These are phyloP conservation scores for Drosophila sordidapex DNA, from an alignment of 2,888 invertebrate species.

Conservation along the genomic window DNA sequence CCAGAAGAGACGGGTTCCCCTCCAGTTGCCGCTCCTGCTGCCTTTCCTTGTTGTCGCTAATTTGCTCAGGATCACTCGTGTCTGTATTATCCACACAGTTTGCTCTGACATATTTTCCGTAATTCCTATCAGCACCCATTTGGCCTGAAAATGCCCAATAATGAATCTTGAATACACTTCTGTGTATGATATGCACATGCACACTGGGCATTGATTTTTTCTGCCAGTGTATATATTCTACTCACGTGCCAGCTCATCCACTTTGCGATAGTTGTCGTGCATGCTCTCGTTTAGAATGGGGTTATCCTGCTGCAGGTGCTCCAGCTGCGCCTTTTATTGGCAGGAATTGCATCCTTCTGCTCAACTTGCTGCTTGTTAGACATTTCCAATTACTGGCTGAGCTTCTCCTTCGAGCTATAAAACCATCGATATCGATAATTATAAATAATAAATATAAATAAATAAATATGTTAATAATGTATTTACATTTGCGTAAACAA, in stretches of 20 bases:
- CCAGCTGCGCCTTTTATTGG: conserved; percentile 15
- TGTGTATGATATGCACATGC: not conserved
- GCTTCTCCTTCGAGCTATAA: no score
- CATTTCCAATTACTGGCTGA: conserved; percentile 6
- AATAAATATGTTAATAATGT: not conserved
- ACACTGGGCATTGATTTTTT: not conserved
- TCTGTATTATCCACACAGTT: no score
- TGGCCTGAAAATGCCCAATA: no score
- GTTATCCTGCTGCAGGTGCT: not conserved
- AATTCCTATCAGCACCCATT: no score
- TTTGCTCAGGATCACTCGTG: no score
- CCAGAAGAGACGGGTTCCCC: no score
- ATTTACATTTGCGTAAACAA: not conserved
- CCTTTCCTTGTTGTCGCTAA: no score
- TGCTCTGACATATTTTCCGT: no score
- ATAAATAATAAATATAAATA: no score
- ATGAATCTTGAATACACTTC: no score
- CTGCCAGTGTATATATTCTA: not conserved
- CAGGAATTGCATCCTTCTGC: conserved; percentile 3
- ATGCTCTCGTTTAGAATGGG: not conserved
- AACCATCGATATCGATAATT: not conserved
- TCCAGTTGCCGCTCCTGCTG: no score
- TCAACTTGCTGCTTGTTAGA: conserved; percentile 3
- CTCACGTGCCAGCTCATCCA: not conserved
- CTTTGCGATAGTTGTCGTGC: not conserved